Base-by-base conservation (phyloP, 2,113 vertebrate species). In the Nothobranchius kuhntae region DNA sequence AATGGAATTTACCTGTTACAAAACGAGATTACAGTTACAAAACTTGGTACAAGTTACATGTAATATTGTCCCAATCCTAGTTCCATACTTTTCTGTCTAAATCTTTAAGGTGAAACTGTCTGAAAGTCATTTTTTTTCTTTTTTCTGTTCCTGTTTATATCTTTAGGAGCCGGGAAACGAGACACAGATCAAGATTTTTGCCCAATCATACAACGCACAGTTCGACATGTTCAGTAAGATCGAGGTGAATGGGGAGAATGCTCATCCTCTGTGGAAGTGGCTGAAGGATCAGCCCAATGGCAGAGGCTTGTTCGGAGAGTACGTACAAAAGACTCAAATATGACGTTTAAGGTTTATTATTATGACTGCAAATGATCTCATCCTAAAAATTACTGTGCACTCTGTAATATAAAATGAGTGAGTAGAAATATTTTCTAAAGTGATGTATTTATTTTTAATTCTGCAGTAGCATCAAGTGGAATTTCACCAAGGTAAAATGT, bases 251-350 rank as follows among this genome's bases (percentile, higher is more conserved):
- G 95, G 96, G 7, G 86, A 88, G 0, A 50, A 85, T 0, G 96
- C 98, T n/a, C 96, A 96, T 81, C 96, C 95, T 0, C 87, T 99
- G 69, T 99, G 97, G 96, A 99, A 98, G 86, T 99, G 98, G 98
- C 81, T 99, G 91, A 99, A 99, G 84, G 79, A 87, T 0, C 97
- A 98, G 86, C 95, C 96, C 17, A 95, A 96, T 0, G 96, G 96
- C 8, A 89, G 13, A 67, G 98, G 96, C 69, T 93, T 92, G 14
- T 6, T 99, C 78, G 95, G 95, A 81, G 97, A 96, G 97, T 99
- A 92, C 90, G 96, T 95, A 48, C 50, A 40, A 40, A 40, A 40
- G 38, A 40, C 38, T 40, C 38, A 40, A 40, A 40, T 40, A 9
- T 40, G 38, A 4, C 1, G 38, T 40, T 7, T 40, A 9, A 8